Base-by-base conservation (phyloP, 2,113 vertebrate species). In the Pomatostomus ruficeps region DNA sequence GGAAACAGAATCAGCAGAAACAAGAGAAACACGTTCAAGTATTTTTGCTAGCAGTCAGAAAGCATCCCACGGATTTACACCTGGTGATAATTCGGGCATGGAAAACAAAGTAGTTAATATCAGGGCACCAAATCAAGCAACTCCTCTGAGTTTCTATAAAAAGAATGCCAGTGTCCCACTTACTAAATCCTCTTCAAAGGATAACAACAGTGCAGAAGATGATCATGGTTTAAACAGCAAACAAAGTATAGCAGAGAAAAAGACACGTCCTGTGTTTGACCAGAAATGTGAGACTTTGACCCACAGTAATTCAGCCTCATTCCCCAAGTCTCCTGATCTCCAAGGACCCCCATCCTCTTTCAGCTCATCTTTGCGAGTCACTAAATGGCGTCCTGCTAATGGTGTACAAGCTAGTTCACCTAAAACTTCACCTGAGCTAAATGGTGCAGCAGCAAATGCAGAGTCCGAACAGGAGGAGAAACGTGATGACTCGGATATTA, bases 401-500 rank as follows among this genome's bases (percentile, higher is more conserved):
- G 12, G 75, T 3, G 29, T 73, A 29, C 92, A 93, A 22, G 66
- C 54, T 22, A 29, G 18, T 38, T 57, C 80, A 1, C 67, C 28
- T 4, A 88, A 79, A 79, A 57, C 57, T 76, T 74, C 94, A 5
- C 26, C 88, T 0, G 82, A 92, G 14, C 73, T 83, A 35, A 92
- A 86, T 31, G 84, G 15, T 13, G n/a, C 83, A 7, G 6, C 59
- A 40, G 16, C 33, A 28, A 88, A 75, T 5, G 1, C 45, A 5
- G 58, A 84, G 87, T 72, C 63, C 29, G 92, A 94, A 52, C 93
- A 31, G n/a, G 94, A 93, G 46, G 95, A 96, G 11, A 97, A 93
- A 71, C 76, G 61, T 19, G 35, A 38, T 26, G 17, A 40, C 26
- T 48, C 35, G 0, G 81, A 93, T 62, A 4, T 46, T 35, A 91